Percentiles rank a stretch among this genome's conserved stretches.
These are phyloP conservation scores for Amphiprion ocellaris DNA, from an alignment of 2,113 vertebrate genomes.

Conservation along the genomic window DNA sequence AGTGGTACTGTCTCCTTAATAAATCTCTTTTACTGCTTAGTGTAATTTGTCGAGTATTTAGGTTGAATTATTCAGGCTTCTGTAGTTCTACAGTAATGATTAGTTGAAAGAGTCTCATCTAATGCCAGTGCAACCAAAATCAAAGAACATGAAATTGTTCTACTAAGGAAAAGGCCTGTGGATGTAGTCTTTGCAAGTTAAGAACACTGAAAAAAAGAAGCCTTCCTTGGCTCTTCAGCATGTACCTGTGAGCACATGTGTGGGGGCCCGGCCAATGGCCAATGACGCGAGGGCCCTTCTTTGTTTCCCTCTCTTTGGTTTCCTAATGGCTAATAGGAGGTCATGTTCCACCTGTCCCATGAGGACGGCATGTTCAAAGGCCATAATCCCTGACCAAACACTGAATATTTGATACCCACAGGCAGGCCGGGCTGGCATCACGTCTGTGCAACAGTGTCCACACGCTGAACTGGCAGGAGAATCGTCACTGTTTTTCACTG, in stretches of 20 bases:
- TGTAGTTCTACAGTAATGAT: too few relatives aligned
- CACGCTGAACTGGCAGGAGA: constrained; percentile 26
- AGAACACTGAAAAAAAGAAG: neutral
- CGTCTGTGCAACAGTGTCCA: constrained; percentile 27
- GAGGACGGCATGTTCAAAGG: constrained; percentile 64
- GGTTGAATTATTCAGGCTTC: neutral
- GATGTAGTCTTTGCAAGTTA: neutral
- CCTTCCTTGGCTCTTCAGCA: constrained; percentile 27
- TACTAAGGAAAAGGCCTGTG: neutral
- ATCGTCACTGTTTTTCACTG: constrained; percentile 42
- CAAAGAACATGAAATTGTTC: constrained; percentile 8
- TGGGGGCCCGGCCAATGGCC: constrained; percentile 34
- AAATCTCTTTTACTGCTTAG: neutral
- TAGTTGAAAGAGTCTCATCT: constrained; percentile 34
- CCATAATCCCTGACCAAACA: constrained; percentile 81
- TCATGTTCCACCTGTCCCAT: constrained; percentile 82
- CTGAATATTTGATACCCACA: constrained; percentile 84
- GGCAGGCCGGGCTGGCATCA: constrained; percentile 55
- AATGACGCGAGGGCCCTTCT: constrained; percentile 60
- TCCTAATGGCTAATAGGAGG: constrained; percentile 76
- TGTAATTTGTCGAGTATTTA: neutral
- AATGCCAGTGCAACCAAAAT: constrained; percentile 6
- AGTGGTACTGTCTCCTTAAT: neutral
- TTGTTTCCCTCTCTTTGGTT: constrained; percentile 79
- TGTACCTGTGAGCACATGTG: constrained; percentile 33